A percentile compares a stretch with the other conserved stretches of the same genome.
Conservation (phyloP, 2,888 invertebrate genomes). For the Caenorhabditis drosophilae region DNA sequence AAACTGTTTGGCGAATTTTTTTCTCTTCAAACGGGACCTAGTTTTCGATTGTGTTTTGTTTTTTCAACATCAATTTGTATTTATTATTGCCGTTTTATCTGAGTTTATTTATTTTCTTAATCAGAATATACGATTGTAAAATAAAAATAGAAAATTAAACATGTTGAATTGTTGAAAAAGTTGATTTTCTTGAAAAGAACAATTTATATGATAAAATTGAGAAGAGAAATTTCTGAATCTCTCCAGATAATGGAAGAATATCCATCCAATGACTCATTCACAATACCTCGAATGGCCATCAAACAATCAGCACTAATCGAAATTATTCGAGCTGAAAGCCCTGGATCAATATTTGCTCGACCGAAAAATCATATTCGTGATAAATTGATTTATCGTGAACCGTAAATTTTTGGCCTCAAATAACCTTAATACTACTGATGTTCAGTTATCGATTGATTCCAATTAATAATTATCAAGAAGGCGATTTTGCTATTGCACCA, state of each 20-base stretch:
- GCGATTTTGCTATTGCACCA: slow-evolving; percentile 38
- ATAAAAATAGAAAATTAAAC: neutral
- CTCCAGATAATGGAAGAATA: neutral
- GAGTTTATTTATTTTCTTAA: slow-evolving; percentile 1
- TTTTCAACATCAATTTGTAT: neutral
- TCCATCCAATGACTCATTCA: too few species aligned
- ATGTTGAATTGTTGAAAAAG: too few species aligned
- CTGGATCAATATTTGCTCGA: slow-evolving; percentile 39
- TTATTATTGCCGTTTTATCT: neutral
- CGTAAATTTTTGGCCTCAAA: slow-evolving; percentile 12
- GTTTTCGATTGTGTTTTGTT: neutral
- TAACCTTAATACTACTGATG: neutral
- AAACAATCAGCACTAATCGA: slow-evolving; percentile 20
- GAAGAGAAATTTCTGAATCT: neutral
- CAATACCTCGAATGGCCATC: neutral
- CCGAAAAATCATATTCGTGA: slow-evolving; percentile 38
- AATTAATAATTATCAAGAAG: slow-evolving; percentile 3
- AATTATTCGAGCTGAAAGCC: slow-evolving; percentile 16
- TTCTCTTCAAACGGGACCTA: slow-evolving; percentile 17
- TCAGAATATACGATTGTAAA: slow-evolving; percentile 1
- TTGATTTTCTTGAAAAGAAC: neutral
- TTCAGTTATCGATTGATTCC: slow-evolving; percentile 2
- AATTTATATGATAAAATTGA: neutral
- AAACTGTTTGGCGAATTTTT: too few species aligned
- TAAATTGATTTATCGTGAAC: slow-evolving; percentile 33